Evolutionary conservation across 2,113 vertebrate genomes (phyloP), one percentile per base, ranked within the genome.

Genomic region (Corvus cornix): DNA sequence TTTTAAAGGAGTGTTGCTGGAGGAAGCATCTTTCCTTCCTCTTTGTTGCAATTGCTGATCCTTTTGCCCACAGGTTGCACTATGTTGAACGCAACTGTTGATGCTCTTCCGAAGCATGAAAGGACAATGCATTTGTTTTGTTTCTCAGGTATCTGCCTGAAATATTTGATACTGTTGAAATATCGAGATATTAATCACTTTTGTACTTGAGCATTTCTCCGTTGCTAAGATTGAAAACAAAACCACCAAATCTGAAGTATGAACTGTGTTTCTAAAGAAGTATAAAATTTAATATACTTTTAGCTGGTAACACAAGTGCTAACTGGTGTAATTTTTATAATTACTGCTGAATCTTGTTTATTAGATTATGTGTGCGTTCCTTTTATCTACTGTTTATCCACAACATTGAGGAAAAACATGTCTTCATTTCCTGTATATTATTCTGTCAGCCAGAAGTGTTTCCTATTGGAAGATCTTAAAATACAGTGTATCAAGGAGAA

Each of bases 71-170:
- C 70, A 31, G 59, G 17, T 41, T 70, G n/a, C 1, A 1, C 69
- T 66, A 67, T 73, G 75, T 82, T 93, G 53, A 80, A 9, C 58
- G 33, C 23, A 68, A 22, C 64, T 94, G 78, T 93, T 20, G 21
- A 56, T 96, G 87, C 63, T 96, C 58, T 48, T 95, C 96, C 90
- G 62, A 87, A 87, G 84, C 87, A 33, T 87, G 82, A 87, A 88
- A 93, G 73, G 80, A 39, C 33, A 75, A 20, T 31, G 27, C 24
- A 1, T 92, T 83, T 55, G 81, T 95, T 93, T 63, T 2, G 0
- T 76, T 85, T 84, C 87, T 85, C 56, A 31, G 73, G 79, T 81
- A 20, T 55, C 74, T 95, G 72, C 69, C 80, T 66, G 67, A 92
- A 88, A 31, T 51, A 13, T 77, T 95, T 80, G 90, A 89, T 91